phyloP scores from a whole-genome alignment of 2,797 vertebrate species.

The Aeoliscus strigatus region DNA sequence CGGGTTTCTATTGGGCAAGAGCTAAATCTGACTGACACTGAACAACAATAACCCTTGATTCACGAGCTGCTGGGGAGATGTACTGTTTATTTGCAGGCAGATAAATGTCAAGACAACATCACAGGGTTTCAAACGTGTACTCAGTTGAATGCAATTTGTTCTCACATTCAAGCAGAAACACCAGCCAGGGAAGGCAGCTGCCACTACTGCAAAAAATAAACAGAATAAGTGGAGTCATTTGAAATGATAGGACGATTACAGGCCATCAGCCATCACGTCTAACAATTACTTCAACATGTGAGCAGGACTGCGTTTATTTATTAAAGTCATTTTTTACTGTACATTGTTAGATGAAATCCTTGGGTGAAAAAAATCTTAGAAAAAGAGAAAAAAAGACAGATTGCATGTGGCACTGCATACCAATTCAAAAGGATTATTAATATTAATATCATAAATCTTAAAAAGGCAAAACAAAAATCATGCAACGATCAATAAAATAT shows the following conservation, averaged over 20 bases:
- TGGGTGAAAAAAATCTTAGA: too few species aligned
- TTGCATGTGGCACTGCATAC: too few species aligned
- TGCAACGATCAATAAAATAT: too few species aligned
- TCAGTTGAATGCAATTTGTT: constrained; percentile 18
- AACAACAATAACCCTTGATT: constrained; percentile 67
- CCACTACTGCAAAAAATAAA: not conserved
- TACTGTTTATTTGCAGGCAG: constrained; percentile 53
- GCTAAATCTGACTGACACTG: constrained; percentile 71
- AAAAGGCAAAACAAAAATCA: too few species aligned
- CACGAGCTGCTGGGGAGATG: constrained; percentile 49
- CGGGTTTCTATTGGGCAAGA: constrained; percentile 78
- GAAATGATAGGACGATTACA: too few species aligned
- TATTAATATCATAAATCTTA: too few species aligned
- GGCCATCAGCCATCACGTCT: not conserved
- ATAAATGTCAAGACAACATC: constrained; percentile 63
- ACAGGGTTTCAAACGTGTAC: constrained; percentile 36
- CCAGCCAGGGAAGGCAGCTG: not conserved
- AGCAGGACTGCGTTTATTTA: not conserved
- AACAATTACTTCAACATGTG: not conserved
- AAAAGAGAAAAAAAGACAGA: too few species aligned
- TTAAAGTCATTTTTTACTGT: not conserved
- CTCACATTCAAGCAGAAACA: not conserved
- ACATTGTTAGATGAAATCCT: not conserved
- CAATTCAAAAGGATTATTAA: too few species aligned
- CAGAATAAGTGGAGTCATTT: too few species aligned